phyloP scores from a whole-genome alignment of 2,113 vertebrate species.

The Propithecus coquereli region DNA sequence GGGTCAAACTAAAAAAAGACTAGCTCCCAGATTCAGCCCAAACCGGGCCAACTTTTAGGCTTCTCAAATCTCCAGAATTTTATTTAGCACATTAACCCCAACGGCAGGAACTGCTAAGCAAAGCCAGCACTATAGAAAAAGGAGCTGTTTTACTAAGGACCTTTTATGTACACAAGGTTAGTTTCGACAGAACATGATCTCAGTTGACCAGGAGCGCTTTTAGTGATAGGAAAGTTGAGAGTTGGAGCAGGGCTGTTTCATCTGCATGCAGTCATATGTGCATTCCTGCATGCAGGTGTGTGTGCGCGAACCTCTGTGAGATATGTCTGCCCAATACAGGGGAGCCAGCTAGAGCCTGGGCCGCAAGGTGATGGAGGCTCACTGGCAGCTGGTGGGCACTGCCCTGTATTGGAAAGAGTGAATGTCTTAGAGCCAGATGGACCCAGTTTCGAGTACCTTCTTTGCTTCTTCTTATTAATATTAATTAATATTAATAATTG shows the following conservation, averaged over 20 bases:
- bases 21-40: background rate
- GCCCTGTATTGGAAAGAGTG: background rate
- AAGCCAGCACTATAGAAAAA: background rate
- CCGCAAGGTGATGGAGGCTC: background rate
- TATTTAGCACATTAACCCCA: background rate
- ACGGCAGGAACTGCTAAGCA: background rate
- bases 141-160: background rate
- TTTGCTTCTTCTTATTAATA: background rate
- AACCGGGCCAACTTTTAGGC: background rate
- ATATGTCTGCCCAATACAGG: background rate
- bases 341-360: background rate
- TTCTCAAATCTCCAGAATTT: background rate
- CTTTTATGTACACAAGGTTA: background rate
- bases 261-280: no score
- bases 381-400: background rate
- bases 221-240: background rate
- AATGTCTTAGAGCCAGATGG: background rate
- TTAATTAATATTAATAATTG: background rate
- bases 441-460: background rate
- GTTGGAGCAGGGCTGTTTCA: no score
- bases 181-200: background rate
- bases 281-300: accelerated
- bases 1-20: background rate
- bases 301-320: background rate
- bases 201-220: background rate